Base-by-base conservation (phyloP, 2,113 vertebrate genomes). In the Cygnus atratus region DNA sequence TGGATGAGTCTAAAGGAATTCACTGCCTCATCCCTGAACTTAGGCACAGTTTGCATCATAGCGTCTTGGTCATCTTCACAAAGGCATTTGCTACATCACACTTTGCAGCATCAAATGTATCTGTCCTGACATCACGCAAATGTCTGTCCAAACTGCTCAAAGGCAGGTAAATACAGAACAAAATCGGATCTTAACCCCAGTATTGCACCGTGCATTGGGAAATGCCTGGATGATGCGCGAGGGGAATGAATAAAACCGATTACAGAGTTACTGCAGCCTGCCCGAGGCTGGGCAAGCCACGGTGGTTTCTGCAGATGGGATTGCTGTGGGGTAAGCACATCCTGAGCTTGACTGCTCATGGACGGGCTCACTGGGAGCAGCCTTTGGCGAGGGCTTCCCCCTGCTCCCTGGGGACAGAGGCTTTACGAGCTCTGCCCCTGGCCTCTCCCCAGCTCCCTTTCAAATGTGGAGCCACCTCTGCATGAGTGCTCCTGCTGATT, bases 171-270 rank as follows among this genome's bases (percentile, higher is more conserved):
- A 39, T n/a, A 8, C 1, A 7, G 46, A 25, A 8, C 11, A 14
- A 7, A 50, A 33, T 0, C 16, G 16, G 62, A 54, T 10, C 48
- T 9, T 25, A 10, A 8, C 16, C 22, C 31, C 3, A 7, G 21
- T 2, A 19, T 6, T 46, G 43, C 68, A 8, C 37, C 4, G 0
- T 8, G 41, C 4, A 0, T 2, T 65, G 85, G 61, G 78, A 58
- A 74, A 37, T 3, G 46, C 31, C 50, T 3, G 65, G 20, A 33
- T 13, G 39, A 29, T 3, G 25, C 0, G 0, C 1, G n/a, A 75
- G 37, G 72, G 43, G 39, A 90, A 10, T 4, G 2, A 19, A 37
- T 8, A 17, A 26, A 5, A 1, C 31, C 41, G 55, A 15, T 7
- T 13, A 39, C 37, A 17, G 63, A 25, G 52, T 4, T 22, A 4